Percentiles rank a stretch among this genome's conserved stretches.
Evolutionary conservation across 2,113 vertebrate species (phyloP).

Genomic region (Equus przewalskii): DNA sequence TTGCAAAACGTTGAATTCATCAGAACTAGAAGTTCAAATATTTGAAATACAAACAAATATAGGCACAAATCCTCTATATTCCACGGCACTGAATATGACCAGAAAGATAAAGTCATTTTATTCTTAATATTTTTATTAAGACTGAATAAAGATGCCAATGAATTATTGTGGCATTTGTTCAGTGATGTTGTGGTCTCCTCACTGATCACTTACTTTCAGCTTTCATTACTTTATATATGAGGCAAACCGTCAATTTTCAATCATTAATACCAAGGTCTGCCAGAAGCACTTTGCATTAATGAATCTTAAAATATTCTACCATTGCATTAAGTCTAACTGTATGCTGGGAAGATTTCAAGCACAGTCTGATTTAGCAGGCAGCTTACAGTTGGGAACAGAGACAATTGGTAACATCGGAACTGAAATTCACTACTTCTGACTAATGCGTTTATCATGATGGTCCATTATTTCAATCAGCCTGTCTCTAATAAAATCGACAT

Average conservation of each 20-base stretch:
- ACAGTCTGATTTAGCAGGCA: slow-evolving; percentile 36
- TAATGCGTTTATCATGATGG: background rate
- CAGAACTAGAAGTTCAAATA: slow-evolving; percentile 19
- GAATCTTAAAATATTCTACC: slow-evolving; percentile 63
- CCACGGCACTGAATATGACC: background rate
- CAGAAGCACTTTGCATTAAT: slow-evolving; percentile 10
- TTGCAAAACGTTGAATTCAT: background rate
- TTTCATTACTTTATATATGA: slow-evolving; percentile 36
- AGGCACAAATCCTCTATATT: background rate
- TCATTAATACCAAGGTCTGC: slow-evolving; percentile 54
- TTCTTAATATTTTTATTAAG: background rate
- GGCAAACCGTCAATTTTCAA: background rate
- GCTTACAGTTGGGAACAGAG: slow-evolving; percentile 26
- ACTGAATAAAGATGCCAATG: background rate
- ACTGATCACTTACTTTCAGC: background rate
- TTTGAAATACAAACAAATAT: slow-evolving; percentile 2
- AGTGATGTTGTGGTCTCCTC: background rate
- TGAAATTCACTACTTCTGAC: background rate
- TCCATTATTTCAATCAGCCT: slow-evolving; percentile 43
- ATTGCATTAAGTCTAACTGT: slow-evolving; percentile 45
- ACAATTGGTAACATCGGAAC: slow-evolving; percentile 40
- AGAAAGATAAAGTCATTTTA: background rate
- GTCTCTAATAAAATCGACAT: slow-evolving; percentile 28
- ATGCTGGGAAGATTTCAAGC: slow-evolving; percentile 41
- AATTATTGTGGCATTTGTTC: background rate